Percentiles rank a stretch among this genome's conserved stretches.
Conservation (phyloP, 2,797 vertebrate genomes). For the Scomberomorus guttatus region DNA sequence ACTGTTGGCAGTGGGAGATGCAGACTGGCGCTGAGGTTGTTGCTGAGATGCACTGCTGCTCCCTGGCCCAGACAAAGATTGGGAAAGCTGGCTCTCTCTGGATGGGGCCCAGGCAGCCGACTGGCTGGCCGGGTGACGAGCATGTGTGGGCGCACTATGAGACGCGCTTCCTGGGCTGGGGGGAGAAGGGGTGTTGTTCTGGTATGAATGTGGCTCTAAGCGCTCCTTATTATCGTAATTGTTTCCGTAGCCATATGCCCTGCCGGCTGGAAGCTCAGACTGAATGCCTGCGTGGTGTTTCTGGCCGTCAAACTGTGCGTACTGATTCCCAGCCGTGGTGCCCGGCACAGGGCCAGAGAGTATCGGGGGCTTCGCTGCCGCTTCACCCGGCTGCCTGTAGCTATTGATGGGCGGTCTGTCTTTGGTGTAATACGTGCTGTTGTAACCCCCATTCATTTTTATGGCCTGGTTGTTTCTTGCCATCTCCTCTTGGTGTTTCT, state of each 20-base stretch:
- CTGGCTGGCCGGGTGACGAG: conserved; percentile 61
- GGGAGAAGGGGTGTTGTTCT: conserved; percentile 55
- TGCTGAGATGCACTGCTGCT: conserved; percentile 49
- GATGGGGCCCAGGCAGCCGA: conserved; percentile 69
- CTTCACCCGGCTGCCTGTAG: conserved; percentile 78
- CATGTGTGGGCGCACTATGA: conserved; percentile 52
- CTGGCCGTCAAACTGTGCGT: conserved; percentile 74
- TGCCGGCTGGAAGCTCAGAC: conserved; percentile 67
- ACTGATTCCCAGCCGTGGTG: conserved; percentile 57
- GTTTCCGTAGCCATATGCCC: conserved; percentile 76
- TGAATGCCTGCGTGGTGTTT: conserved; percentile 67
- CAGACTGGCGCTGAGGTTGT: conserved; percentile 60
- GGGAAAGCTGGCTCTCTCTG: conserved; percentile 55
- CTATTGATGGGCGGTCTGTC: conserved; percentile 85
- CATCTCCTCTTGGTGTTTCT: conserved; percentile 91
- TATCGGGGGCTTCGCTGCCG: conserved; percentile 87
- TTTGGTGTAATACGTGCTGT: conserved; percentile 77
- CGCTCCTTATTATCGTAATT: conserved; percentile 80
- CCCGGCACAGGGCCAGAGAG: conserved; percentile 80
- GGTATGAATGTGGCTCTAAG: conserved; percentile 67
- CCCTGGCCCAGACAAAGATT: conserved; percentile 43
- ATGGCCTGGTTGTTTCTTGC: conserved; percentile 80
- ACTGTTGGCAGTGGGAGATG: conserved; percentile 69
- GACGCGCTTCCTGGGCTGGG: conserved; percentile 66
- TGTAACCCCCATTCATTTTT: conserved; percentile 83